These are phyloP conservation scores for Lasioglossum albipes DNA, from an alignment of 1,140 invertebrate genomes.

Conservation along the genomic window DNA sequence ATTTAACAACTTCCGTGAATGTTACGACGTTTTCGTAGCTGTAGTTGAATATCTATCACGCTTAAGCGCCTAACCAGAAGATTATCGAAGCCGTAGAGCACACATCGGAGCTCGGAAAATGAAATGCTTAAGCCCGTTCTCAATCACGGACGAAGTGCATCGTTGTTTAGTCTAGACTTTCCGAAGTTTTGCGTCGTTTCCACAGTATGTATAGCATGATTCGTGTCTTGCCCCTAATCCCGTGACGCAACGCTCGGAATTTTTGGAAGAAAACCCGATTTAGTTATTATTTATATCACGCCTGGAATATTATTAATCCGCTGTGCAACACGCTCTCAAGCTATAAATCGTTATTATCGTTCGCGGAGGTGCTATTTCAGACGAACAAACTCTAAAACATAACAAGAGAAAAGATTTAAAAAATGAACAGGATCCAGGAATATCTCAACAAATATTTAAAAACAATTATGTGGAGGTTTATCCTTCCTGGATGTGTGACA, in stretches of 20 bases:
- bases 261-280: conserved; percentile 1
- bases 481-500: too few relatives aligned
- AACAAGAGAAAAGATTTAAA: too few relatives aligned
- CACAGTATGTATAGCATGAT: conserved; percentile 23
- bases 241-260: conserved; percentile 2
- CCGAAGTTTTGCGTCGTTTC: neutral
- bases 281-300: conserved; percentile 13
- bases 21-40: too few relatives aligned
- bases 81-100: neutral
- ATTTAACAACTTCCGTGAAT: too few relatives aligned
- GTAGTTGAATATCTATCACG: neutral
- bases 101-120: neutral
- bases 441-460: too few relatives aligned
- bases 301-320: neutral
- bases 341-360: too few relatives aligned
- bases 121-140: neutral
- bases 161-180: neutral
- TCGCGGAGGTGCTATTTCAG: too few relatives aligned
- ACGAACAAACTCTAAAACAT: too few relatives aligned
- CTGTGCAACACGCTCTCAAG: neutral
- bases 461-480: too few relatives aligned
- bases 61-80: neutral
- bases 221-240: conserved; percentile 31
- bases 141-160: neutral
- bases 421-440: too few relatives aligned